Evolutionary conservation across 2,888 invertebrate genomes (phyloP), one percentile per base, ranked within the genome.

Genomic region (Chorisops tibialis): DNA sequence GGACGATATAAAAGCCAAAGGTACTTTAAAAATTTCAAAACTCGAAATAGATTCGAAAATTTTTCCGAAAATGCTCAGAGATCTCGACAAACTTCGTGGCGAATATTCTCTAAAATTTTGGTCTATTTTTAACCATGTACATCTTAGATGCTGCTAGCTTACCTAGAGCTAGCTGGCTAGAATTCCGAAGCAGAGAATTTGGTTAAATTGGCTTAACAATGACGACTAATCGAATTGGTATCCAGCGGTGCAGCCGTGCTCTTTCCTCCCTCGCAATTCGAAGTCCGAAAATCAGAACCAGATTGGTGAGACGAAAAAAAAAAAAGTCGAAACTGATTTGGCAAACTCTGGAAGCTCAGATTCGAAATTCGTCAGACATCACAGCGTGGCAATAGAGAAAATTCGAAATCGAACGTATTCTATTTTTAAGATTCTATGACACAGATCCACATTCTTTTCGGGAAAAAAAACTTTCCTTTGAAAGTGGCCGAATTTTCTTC

Each of bases 1-100:
- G 72, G 71, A 72, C 70, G 70, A 70, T 71, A 72, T 73, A 71
- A 70, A 67, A 74, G 71, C 74, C 72, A 73, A 77, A 76, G 75
- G 74, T 75, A 75, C 72, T 74, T 75, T 73, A 70, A 69, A 74
- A 43, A 37, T 16, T n/a, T n/a, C 11, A 12, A 16, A 21, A 5
- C 19, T 12, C 37, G 24, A 49, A 47, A 38, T 38, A 39, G 48
- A 37, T 37, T 45, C 38, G 59, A 22, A 43, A 35, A 21, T 14
- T 16, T 38, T 6, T 19, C 18, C 47, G 48, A 48, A 38, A 38
- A n/a, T 48, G n/a, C 49, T 59, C 59, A 47, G 56, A 59, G 38
- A 59, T 5, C 16, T 59, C 48, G 47, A 35, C 7, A 7, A 7
- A n/a, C 11, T 38, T 59, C 48, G 48, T 22, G 1, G 12, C 5